Evolutionary conservation across 2,797 vertebrate species (phyloP).

Genomic region (Phalloptychus januarius): DNA sequence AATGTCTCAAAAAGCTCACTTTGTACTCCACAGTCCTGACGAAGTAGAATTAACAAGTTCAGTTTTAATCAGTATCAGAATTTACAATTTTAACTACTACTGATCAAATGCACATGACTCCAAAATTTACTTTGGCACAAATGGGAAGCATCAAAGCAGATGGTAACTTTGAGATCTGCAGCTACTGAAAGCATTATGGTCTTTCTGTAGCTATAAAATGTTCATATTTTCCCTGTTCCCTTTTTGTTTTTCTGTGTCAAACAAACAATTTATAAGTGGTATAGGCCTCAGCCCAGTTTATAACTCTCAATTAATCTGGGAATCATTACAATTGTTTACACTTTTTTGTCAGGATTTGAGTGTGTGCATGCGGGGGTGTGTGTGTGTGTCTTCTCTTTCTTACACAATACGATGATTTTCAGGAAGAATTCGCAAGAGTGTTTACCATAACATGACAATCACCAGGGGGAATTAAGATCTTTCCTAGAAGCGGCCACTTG

Average conservation of each 20-base stretch:
- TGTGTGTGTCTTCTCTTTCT: not conserved
- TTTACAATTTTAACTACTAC: not conserved
- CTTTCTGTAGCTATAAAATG: not conserved
- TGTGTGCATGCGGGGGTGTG: not conserved
- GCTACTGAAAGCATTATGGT: no score
- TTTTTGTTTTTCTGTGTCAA: not conserved
- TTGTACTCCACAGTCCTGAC: not conserved
- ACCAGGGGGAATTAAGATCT: constrained; percentile 20
- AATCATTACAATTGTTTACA: not conserved
- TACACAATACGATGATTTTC: not conserved
- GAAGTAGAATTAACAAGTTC: not conserved
- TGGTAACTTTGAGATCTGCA: not conserved
- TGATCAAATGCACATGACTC: not conserved
- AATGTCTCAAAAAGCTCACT: not conserved
- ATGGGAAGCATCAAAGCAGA: not conserved
- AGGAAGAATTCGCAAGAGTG: constrained; percentile 2
- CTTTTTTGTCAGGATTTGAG: not conserved
- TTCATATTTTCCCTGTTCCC: not conserved
- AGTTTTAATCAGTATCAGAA: not conserved
- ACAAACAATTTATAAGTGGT: not conserved
- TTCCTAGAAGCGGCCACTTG: constrained; percentile 28
- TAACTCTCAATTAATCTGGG: not conserved
- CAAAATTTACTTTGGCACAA: not conserved
- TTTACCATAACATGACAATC: constrained; percentile 22
- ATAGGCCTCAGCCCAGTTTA: not conserved